Evolutionary conservation across 1,140 invertebrate genomes (phyloP), one percentile per base, ranked within the genome.

Genomic region (Trachymyrmex cornetzi): DNA sequence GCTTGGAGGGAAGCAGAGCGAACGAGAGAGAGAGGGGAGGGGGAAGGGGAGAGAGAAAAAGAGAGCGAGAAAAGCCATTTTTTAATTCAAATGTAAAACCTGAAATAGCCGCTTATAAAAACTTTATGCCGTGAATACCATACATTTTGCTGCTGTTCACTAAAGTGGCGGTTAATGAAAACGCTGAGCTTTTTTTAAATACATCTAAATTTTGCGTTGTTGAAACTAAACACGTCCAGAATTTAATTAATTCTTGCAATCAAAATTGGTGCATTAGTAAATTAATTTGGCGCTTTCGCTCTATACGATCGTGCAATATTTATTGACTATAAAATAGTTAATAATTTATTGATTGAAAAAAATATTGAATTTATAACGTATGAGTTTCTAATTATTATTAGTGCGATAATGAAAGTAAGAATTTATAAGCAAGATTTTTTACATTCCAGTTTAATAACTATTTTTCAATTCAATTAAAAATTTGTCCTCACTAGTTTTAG

Each of bases 201-300:
- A 59, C 44, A 82, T 72, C 34, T 72, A 59, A 66, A 48, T 82
- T 59, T 27, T 16, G 14, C 38, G 22, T 82, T 74, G 38, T 74
- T 48, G 4, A 72, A 82, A 81, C 66, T 71, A 74, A 74, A 44
- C 69, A 75, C 69, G 69, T 84, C n/a, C 55, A 34, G 24, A 0
- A 48, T 61, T 84, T 84, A 84, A 84, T 84, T 75, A 57, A n/a
- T 84, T 75, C 55, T 75, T 84, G 55, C 69, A 84, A 75, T 61
- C 24, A 61, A 75, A 84, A 84, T 84, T 50, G 80, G 7, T 50
- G 48, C 55, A 74, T 84, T 72, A 75, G 38, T 75, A 82, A 82
- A 74, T 84, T n/a, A 5, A 75, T 75, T 84, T 82, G 69, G 22
- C 7, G 3, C 30, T 50, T 87, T 63, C n/a, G 67, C 38, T 22